Evolutionary conservation across 2,888 invertebrate species (phyloP), one percentile per base, ranked within the genome.

Genomic region (Drosophila mettleri): DNA sequence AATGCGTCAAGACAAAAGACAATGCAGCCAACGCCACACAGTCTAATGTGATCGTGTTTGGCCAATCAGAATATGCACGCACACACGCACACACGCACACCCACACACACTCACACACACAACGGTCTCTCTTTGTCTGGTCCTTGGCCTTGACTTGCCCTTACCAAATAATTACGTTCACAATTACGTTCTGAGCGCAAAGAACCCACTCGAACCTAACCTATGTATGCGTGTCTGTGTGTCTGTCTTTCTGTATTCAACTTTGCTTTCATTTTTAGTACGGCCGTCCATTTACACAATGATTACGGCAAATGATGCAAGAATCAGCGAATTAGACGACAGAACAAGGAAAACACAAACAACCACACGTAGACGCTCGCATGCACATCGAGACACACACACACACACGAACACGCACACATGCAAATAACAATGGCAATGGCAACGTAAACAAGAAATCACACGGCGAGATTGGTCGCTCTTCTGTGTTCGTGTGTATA

Each of bases 291-390:
- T 84, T 84, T 81, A 76, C 74, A 80, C 85, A 80, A 84, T 73
- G 75, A 86, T 85, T 85, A 84, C 81, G 68, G 59, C 72, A 71
- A 85, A 85, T 85, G 87, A 85, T 86, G 85, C 85, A 85, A 86
- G 87, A 85, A 74, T 84, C 61, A 68, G 55, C 70, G 70, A 72
- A 78, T 78, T 80, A 80, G 74, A 68, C 60, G 63, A 12, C 38
- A 41, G 20, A 38, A 72, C 46, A 71, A 68, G 52, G 36, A 69
- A 61, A 18, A 41, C 31, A 33, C 34, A 49, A n/a, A 54, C 45
- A 71, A 16, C 22, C 39, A 41, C 39, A 49, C n/a, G 54, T 38
- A 64, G 18, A 51, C 60, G 60, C n/a, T 55, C 49, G 63, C 31
- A 51, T 33, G 69, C 63, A 53, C 16, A 46, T 54, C 60, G n/a